Base-by-base conservation (phyloP, 2,797 vertebrate genomes). In the Hyperoplus lanceolatus region DNA sequence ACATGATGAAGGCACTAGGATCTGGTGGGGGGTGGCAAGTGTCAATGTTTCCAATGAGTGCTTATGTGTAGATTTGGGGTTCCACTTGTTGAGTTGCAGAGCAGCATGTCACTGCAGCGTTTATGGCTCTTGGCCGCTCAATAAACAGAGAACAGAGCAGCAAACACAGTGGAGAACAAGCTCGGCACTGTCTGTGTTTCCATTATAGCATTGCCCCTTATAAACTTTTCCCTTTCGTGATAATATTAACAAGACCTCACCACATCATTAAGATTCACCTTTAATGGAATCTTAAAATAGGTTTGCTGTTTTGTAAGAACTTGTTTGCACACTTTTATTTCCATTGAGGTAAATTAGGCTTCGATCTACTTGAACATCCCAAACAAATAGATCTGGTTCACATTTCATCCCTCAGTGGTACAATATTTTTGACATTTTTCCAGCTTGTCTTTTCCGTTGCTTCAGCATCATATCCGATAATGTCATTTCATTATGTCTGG, bases 121-220 rank as follows among this genome's bases (percentile, higher is more conserved):
- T 92, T 85, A 87, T 85, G 87, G 81, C 13, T 18, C 69, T 69
- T 67, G 73, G 86, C 75, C 64, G 42, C 81, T 85, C 74, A 79
- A 85, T 79, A 70, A 80, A 82, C 62, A 36, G 56, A 75, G 75
- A 80, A 80, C 83, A 73, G 79, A 72, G 75, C 46, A 49, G 54
- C 51, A 45, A 68, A 59, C 45, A 49, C 63, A 2, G 70, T 80
- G 50, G 60, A 74, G 78, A 88, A 90, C 86, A 92, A 87, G 79
- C 76, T 54, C 46, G 2, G 69, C 81, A 87, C 81, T 91, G 89
- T 92, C 60, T 46, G 10, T 75, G 65, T 86, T 92, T 90, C 88
- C 89, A 87, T 87, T 84, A 82, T 64, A 74, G 57, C 55, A 46
- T 49, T 60, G 69, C 49, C 14, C 29, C 88, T 81, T 78, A 79